Base-by-base conservation (phyloP, 2,113 vertebrate genomes). In the Guaruba guarouba region DNA sequence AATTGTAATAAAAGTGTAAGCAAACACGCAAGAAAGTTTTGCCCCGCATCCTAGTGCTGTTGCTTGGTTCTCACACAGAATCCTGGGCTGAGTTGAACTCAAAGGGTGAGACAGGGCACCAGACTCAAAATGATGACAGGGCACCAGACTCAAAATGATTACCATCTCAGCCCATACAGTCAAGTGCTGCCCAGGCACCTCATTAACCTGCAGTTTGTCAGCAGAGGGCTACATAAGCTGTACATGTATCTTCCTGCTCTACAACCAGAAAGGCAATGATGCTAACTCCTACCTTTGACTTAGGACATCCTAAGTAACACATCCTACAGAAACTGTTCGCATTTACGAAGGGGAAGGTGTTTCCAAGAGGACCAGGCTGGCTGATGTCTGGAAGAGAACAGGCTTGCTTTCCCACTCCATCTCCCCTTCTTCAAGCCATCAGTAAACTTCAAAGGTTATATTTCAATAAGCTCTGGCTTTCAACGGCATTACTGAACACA, bases 21-120 rank as follows among this genome's bases (percentile, higher is more conserved):
- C 12, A 73, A 51, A 76, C 28, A 67, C 0, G 4, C 20, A 37
- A 13, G 17, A 16, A 71, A 75, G 19, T 57, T 78, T 39, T 10
- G 8, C 29, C 5, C 62, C 29, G 25, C 2, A 18, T 17, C 41
- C 37, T 86, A 64, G 20, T 0, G 0, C 78, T 33, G 35, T 17
- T 4, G 0, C 61, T 49, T 18, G n/a, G 10, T 10, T 73, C 49
- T 90, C 55, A 16, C 0, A 1, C 69, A 11, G 35, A 33, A 33
- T 4, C n/a, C 61, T 41, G 44, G 41, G 27, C 39, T 24, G 46
- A 78, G 59, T 0, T 43, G 12, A 39, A n/a, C 28, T 1, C 5
- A 5, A 55, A 55, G 31, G 10, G 7, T 8, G 35, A 82, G 66
- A 9, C 35, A 57, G 43, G 33, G 66, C 41, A 59, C 51, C 41